Evolutionary conservation across 2,113 vertebrate genomes (phyloP).

Genomic region (Forbesichthys papilliferus): DNA sequence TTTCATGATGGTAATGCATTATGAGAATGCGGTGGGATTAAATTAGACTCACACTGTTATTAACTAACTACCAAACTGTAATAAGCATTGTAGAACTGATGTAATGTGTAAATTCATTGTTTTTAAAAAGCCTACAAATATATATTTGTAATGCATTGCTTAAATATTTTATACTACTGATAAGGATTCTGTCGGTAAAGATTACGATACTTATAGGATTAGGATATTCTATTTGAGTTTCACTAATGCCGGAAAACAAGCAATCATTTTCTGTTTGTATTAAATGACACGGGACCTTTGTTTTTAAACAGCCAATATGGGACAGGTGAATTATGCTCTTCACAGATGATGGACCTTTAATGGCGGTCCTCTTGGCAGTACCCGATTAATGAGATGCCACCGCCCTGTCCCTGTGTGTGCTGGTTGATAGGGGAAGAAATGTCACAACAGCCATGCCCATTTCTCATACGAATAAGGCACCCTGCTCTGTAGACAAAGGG

Average conservation of each 20-base stretch:
- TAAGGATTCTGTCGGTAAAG: too few species aligned
- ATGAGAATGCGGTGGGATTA: too few species aligned
- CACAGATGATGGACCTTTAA: conserved; percentile 59
- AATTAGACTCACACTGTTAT: too few species aligned
- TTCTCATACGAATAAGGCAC: conserved; percentile 55
- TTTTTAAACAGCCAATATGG: conserved; percentile 25
- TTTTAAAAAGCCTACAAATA: too few species aligned
- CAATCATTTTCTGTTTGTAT: background rate
- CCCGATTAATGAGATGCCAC: conserved; percentile 54
- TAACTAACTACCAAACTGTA: too few species aligned
- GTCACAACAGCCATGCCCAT: conserved; percentile 56
- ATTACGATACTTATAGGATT: background rate
- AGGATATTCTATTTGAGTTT: background rate
- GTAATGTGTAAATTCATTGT: too few species aligned
- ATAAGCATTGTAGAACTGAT: too few species aligned
- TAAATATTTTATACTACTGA: too few species aligned
- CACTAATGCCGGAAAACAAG: background rate
- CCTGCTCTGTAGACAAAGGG: conserved; percentile 35
- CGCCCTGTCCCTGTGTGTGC: conserved; percentile 41
- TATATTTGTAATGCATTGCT: too few species aligned
- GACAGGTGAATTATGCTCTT: conserved; percentile 55
- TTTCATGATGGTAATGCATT: too few species aligned
- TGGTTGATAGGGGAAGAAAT: conserved; percentile 51
- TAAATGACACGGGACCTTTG: conserved; percentile 3
- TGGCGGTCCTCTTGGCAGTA: conserved; percentile 45